Conservation (phyloP, 2,888 invertebrate genomes). For the Hemithea aestivaria region DNA sequence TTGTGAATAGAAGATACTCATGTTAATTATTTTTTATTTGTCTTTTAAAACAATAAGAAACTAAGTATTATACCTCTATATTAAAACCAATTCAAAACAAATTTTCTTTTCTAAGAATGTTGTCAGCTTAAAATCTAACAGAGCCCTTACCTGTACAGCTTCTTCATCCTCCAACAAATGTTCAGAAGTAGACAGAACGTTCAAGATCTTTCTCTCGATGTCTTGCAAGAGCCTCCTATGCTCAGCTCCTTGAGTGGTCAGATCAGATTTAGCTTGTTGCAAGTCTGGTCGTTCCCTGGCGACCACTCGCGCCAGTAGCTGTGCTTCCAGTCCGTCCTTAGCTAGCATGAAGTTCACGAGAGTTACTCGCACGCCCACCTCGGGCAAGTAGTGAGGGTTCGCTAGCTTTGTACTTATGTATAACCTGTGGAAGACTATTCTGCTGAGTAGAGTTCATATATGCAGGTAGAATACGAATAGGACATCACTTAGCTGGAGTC, state of each 20-base stretch:
- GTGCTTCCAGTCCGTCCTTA: slow-evolving; percentile 91
- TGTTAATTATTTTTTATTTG: no score
- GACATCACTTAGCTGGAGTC: no score
- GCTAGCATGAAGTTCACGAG: slow-evolving; percentile 96
- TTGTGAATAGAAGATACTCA: no score
- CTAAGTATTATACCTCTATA: no score
- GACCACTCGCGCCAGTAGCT: slow-evolving; percentile 92
- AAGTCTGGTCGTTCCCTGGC: slow-evolving; percentile 95
- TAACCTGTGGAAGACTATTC: slow-evolving; percentile 83
- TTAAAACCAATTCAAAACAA: no score
- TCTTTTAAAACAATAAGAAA: no score
- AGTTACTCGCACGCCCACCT: slow-evolving; percentile 94
- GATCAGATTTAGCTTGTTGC: slow-evolving; percentile 92
- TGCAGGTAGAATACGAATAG: no score
- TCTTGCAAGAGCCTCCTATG: slow-evolving; percentile 90
- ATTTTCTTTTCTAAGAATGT: no score
- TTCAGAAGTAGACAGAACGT: slow-evolving; percentile 70
- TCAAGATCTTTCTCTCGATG: slow-evolving; percentile 94
- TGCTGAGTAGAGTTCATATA: no score
- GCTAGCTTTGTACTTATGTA: slow-evolving; percentile 96
- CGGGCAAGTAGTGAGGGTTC: slow-evolving; percentile 96
- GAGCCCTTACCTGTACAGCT: slow-evolving; percentile 82
- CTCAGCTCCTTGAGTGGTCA: slow-evolving; percentile 93
- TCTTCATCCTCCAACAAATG: slow-evolving; percentile 91
- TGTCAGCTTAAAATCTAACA: background rate